Base-by-base conservation (phyloP, 2,113 vertebrate genomes). In the Sinocyclocheilus maitianheensis region DNA sequence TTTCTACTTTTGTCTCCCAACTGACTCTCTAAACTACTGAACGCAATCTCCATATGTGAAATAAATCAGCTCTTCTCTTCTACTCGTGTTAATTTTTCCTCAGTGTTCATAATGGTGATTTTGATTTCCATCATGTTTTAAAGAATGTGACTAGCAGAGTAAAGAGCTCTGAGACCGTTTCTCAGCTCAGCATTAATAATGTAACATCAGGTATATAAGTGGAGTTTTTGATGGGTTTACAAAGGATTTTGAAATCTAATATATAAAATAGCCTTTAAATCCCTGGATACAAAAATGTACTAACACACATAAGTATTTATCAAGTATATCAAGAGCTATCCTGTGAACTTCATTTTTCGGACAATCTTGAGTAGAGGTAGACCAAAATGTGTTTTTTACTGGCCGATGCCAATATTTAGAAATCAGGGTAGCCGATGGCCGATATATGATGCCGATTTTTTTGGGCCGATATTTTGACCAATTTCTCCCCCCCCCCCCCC, bases 151-250 rank as follows among this genome's bases (percentile, higher is more conserved):
- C 60, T 46, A 40, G 37, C 78, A 65, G 4, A 5, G 13, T 63
- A 65, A 81, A 79, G 55, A 55, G 48, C 24, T 77, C 26, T 34
- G 6, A 60, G 55, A 79, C 26, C 5, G 10, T 13, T 78, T 62
- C 55, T 34, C 53, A 78, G n/a, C 18, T 78, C 76, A 18, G 26
- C 76, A 24, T 60, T 62, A 79, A 60, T 79, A 79, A 60, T 58
- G 20, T 24, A 80, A 24, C 22, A 0, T n/a, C 22, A 14, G 22
- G 34, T 63, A 62, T 63, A 4, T 63, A 63, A 43, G 22, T 24
- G 77, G 9, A 22, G n/a, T 80, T 9, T 80, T 22, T 43, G 37
- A 7, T 9, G 58, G 55, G 5, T 62, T 63, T 63, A 62, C 34
- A 63, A 40, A 40, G 77, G 30, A 10, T 22, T 12, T 37, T 8